Percentiles rank a stretch among this genome's conserved stretches.
phyloP scores from a whole-genome alignment of 2,113 vertebrate genomes.

The Mellivora capensis region DNA sequence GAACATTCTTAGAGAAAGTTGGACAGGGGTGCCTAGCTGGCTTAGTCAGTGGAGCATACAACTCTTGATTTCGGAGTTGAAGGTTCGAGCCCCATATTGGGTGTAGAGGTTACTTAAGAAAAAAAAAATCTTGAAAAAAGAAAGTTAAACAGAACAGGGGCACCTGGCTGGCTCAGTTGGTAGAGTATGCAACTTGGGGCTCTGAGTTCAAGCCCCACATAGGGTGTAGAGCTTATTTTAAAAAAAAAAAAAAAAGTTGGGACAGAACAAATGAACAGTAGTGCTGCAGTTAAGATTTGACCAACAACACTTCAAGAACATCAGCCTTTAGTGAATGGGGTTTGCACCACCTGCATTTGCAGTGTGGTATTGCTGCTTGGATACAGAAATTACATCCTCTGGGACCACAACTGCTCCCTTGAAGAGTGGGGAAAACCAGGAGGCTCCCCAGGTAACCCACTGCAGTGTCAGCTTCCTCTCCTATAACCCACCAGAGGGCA shows the following conservation, averaged over 20 bases:
- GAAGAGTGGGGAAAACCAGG: background rate
- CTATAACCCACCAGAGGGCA: background rate
- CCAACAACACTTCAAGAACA: background rate
- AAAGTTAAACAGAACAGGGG: background rate
- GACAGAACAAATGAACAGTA: background rate
- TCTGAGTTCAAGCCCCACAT: background rate
- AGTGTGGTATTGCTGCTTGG: background rate
- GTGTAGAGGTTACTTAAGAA: background rate
- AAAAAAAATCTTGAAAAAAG: background rate
- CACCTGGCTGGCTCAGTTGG: background rate
- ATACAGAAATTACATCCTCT: background rate
- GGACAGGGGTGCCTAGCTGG: background rate
- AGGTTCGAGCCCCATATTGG: background rate
- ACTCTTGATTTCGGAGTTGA: background rate
- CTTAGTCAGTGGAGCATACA: background rate
- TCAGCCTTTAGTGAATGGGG: too few relatives aligned
- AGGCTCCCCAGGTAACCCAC: background rate
- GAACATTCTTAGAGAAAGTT: background rate
- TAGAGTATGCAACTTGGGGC: background rate
- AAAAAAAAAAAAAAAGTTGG: background rate
- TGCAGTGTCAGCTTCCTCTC: fast-evolving
- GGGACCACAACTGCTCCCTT: background rate
- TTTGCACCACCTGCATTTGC: background rate
- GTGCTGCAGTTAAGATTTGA: background rate
- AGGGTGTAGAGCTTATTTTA: background rate